A percentile compares a stretch with the other conserved stretches of the same genome.
These are phyloP conservation scores for Prionace glauca DNA, from an alignment of 2,797 vertebrate genomes.

Conservation along the genomic window DNA sequence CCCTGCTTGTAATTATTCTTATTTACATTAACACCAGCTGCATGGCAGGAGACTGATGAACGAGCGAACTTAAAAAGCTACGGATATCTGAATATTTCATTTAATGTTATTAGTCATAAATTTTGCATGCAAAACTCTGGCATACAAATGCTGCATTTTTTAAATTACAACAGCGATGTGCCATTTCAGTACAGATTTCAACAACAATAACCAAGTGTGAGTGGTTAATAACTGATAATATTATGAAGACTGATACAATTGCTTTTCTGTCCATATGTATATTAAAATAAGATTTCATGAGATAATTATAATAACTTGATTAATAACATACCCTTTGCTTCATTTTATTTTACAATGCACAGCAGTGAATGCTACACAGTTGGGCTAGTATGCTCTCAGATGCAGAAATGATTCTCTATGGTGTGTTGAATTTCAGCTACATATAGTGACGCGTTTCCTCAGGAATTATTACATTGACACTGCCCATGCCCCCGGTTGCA, in stretches of 20 bases:
- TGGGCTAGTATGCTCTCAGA: neutral
- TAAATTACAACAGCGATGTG: neutral
- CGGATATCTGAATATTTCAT: slow-evolving; percentile 13
- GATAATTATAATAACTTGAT: neutral
- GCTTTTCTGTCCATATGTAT: neutral
- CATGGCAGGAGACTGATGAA: neutral
- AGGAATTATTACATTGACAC: neutral
- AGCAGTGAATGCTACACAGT: neutral
- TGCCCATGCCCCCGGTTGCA: neutral
- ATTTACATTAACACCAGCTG: neutral
- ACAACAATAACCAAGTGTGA: neutral
- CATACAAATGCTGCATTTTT: neutral
- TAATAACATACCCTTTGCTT: neutral
- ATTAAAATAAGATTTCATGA: neutral
- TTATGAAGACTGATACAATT: neutral
- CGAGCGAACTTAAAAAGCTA: slow-evolving; percentile 6
- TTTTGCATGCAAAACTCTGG: slow-evolving; percentile 16
- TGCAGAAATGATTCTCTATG: neutral
- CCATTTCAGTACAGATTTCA: neutral
- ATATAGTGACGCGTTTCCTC: neutral
- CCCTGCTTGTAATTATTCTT: neutral
- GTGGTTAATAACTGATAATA: neutral
- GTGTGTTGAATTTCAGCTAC: neutral
- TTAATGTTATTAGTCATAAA: slow-evolving; percentile 18
- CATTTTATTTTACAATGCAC: neutral